Percentiles rank a stretch among this genome's conserved stretches.
These are phyloP conservation scores for Dipodomys stephensi DNA, from an alignment of 2,113 vertebrate species.

Conservation along the genomic window DNA sequence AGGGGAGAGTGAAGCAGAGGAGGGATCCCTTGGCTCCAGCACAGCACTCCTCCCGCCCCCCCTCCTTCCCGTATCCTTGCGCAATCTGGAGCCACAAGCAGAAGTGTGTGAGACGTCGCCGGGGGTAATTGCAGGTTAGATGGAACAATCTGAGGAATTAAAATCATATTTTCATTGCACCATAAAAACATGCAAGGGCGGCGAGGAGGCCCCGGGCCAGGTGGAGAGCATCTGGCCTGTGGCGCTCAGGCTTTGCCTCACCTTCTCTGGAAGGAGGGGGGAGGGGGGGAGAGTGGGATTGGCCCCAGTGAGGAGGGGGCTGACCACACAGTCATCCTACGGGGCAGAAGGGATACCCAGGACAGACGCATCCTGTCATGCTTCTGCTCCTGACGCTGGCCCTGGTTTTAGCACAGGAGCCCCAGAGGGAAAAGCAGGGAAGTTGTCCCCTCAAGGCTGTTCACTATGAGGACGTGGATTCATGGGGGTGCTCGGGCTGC, in stretches of 20 bases:
- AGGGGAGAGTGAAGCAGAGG: background rate
- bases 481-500: background rate
- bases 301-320: background rate
- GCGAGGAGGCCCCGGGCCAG: constrained; percentile 21
- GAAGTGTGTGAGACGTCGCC: constrained; percentile 8
- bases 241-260: background rate
- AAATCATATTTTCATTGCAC: constrained; percentile 76
- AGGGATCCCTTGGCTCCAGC: background rate
- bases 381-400: background rate
- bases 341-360: background rate
- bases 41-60: background rate
- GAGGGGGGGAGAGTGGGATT: background rate
- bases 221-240: constrained; percentile 4
- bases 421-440: background rate
- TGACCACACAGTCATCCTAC: background rate
- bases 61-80: background rate
- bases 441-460: background rate
- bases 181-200: constrained; percentile 75
- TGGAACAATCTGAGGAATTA: constrained; percentile 72
- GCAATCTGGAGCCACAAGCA: constrained; percentile 11
- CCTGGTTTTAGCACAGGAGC: background rate
- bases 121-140: constrained; percentile 69
- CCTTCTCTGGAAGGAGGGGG: background rate
- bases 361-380: background rate
- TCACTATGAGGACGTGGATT: background rate